A percentile compares a stretch with the other conserved stretches of the same genome.
phyloP scores from a whole-genome alignment of 2,888 invertebrate genomes.

The Flexamia atlantica region DNA sequence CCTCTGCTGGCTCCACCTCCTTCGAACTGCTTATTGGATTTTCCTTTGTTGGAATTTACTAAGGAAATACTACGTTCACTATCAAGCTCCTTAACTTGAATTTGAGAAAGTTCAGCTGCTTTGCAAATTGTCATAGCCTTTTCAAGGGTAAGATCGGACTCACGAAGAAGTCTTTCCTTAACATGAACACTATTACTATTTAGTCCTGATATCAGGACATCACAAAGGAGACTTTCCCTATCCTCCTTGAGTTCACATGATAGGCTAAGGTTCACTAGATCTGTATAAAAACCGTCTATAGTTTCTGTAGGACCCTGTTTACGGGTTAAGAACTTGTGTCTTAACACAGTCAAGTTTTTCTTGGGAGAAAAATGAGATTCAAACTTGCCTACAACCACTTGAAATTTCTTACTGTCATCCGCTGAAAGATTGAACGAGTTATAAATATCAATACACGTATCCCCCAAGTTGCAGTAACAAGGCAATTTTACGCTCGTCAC shows the following conservation, averaged over 20 bases:
- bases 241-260: not conserved
- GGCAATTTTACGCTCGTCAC: no score
- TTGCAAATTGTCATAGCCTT: not conserved
- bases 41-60: not conserved
- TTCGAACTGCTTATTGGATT: not conserved
- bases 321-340: constrained; percentile 8
- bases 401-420: not conserved
- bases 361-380: constrained; percentile 14
- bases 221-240: not conserved
- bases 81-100: not conserved
- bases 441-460: constrained; percentile 5
- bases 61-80: not conserved
- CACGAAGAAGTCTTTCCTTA: not conserved
- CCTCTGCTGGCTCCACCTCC: not conserved
- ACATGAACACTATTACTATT: constrained; percentile 1
- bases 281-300: constrained; percentile 17
- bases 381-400: constrained; percentile 2
- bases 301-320: constrained; percentile 8
- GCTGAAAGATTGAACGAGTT: constrained; percentile 25
- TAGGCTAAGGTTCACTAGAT: constrained; percentile 10
- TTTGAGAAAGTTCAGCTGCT: constrained; percentile 9
- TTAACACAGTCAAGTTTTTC: not conserved
- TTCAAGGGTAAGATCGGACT: constrained; percentile 20
- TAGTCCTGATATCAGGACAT: not conserved
- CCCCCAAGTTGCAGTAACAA: not conserved